A percentile compares a stretch with the other conserved stretches of the same genome.
phyloP scores from a whole-genome alignment of 2,113 vertebrate genomes.

The Perca fluviatilis region DNA sequence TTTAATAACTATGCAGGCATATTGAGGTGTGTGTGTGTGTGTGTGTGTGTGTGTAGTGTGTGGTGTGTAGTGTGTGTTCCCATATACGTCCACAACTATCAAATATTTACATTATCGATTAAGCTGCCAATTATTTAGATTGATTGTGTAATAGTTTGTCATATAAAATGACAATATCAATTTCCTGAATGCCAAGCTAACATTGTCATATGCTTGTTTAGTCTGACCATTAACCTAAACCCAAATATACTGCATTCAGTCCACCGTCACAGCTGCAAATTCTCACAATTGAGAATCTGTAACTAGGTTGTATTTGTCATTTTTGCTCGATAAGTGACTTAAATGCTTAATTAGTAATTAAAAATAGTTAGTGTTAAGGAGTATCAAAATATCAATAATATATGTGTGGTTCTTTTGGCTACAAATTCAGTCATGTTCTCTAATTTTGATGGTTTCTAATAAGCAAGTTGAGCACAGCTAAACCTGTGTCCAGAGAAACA shows the following conservation, averaged over 20 bases:
- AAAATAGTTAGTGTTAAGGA: neutral
- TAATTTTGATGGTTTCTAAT: neutral
- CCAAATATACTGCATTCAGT: neutral
- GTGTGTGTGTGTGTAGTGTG: no score
- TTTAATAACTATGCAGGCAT: neutral
- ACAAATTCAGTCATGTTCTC: neutral
- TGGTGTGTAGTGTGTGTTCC: neutral
- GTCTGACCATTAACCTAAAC: neutral
- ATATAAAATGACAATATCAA: neutral
- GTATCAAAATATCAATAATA: neutral
- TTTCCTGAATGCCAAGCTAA: neutral
- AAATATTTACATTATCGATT: neutral
- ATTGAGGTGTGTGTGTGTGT: neutral
- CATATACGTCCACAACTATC: neutral
- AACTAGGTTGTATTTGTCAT: neutral
- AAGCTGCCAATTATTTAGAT: neutral
- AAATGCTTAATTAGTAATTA: neutral
- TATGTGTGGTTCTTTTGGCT: neutral
- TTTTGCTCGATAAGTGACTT: neutral
- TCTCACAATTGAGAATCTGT: neutral
- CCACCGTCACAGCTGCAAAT: neutral
- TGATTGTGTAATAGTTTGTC: neutral
- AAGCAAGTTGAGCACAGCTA: neutral
- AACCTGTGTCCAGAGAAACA: neutral
- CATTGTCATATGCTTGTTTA: neutral